Evolutionary conservation across 2,113 vertebrate genomes (phyloP).

Genomic region (Myotis davidii): DNA sequence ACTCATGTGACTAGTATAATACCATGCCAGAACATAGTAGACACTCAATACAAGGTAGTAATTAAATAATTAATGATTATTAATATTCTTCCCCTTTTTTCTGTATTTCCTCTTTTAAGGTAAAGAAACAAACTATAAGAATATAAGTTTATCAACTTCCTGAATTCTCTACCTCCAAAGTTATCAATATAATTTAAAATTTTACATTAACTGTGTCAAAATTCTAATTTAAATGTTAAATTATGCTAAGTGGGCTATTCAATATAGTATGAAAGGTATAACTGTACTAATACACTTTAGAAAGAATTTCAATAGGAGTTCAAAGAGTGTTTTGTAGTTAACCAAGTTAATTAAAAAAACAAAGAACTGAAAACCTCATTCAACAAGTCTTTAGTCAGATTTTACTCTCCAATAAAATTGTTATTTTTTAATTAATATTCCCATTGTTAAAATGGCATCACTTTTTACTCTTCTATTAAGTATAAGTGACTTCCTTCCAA

Average conservation of each 20-base stretch:
- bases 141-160: slow-evolving; percentile 15
- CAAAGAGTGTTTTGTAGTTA: background rate
- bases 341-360: slow-evolving; percentile 29
- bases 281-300: slow-evolving; percentile 5
- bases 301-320: slow-evolving; percentile 9
- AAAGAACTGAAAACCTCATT: slow-evolving; percentile 27
- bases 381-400: slow-evolving; percentile 2
- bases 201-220: background rate
- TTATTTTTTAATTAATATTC: background rate
- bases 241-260: background rate
- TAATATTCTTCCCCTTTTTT: background rate
- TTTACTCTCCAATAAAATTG: slow-evolving; percentile 20
- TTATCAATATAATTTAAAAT: slow-evolving; percentile 27
- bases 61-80: background rate
- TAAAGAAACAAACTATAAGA: slow-evolving; percentile 15
- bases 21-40: background rate
- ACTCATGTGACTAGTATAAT: background rate
- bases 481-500: background rate
- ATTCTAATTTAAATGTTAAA: slow-evolving; percentile 35
- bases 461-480: background rate
- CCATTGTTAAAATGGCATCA: background rate
- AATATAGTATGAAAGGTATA: background rate
- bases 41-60: background rate
- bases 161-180: slow-evolving; percentile 22
- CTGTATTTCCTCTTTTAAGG: slow-evolving; percentile 31